phyloP scores from a whole-genome alignment of 1,140 invertebrate species.

The Cardiocondyla obscurior region DNA sequence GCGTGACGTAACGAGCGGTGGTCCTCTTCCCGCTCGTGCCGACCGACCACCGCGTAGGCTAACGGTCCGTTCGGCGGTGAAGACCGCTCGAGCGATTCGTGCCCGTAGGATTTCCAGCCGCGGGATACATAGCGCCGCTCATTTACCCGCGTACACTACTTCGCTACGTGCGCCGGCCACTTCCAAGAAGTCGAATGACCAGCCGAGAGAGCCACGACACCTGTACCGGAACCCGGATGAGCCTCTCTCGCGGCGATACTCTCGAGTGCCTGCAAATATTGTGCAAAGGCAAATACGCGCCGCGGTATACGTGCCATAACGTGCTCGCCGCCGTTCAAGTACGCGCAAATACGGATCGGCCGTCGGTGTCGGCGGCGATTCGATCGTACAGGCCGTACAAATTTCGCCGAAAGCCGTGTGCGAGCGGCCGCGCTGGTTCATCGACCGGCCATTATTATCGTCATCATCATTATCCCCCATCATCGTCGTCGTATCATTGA shows the following conservation, averaged over 20 bases:
- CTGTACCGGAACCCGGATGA: slow-evolving; percentile 42
- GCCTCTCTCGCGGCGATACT: slow-evolving; percentile 18
- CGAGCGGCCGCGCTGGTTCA: slow-evolving; percentile 4
- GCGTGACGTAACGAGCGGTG: slow-evolving; percentile 31
- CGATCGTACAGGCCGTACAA: slow-evolving; percentile 17
- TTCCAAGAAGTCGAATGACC: slow-evolving; percentile 34
- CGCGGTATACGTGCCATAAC: slow-evolving; percentile 24
- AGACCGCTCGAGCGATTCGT: not conserved
- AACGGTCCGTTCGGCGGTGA: slow-evolving; percentile 26
- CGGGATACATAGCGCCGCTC: slow-evolving; percentile 21
- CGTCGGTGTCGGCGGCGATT: slow-evolving; percentile 22
- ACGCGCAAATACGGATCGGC: slow-evolving; percentile 44
- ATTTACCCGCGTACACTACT: slow-evolving; percentile 18
- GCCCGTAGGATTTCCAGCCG: not conserved
- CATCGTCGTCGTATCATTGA: slow-evolving; percentile 47
- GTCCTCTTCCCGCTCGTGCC: slow-evolving; percentile 10
- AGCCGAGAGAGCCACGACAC: slow-evolving; percentile 38
- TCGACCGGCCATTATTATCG: slow-evolving; percentile 3
- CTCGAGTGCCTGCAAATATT: slow-evolving; percentile 58
- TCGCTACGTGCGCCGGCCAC: slow-evolving; percentile 34
- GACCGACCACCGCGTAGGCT: slow-evolving; percentile 19
- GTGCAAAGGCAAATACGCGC: slow-evolving; percentile 47
- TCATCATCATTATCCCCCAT: slow-evolving; percentile 20
- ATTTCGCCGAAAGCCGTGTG: slow-evolving; percentile 40
- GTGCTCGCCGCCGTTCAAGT: slow-evolving; percentile 23